Base-by-base conservation (phyloP, 2,113 vertebrate genomes). In the Pseudorectes ferrugineus region DNA sequence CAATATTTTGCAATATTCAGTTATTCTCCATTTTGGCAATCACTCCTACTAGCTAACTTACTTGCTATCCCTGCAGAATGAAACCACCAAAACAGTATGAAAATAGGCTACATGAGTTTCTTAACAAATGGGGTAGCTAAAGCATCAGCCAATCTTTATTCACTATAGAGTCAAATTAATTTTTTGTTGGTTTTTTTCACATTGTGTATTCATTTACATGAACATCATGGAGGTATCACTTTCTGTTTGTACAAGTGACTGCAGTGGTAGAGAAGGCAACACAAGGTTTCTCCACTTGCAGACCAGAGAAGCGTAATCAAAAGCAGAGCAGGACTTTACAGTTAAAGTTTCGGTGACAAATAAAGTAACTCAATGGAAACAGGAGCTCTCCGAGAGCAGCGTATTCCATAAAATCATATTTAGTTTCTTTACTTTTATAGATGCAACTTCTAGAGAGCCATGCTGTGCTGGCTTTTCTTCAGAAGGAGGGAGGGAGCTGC, bases 381-480 rank as follows among this genome's bases (percentile, higher is more conserved):
- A 33, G 45, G 35, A 85, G 49, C 67, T 73, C 46, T 31, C 26
- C 8, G 24, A 77, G 21, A 66, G 82, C 75, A 86, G 52, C 0
- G 1, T 35, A 74, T 40, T 88, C 75, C 68, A 48, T 55, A 59
- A 88, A 94, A 67, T 38, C 1, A 0, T 66, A 62, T 88, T 80
- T 67, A 33, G 21, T 52, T 88, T 86, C 48, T 52, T 73, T n/a
- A 3, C 48, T 13, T 90, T 80, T 59, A 67, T 35, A 79, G 5
- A 25, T 4, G 7, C 36, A 70, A 70, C 38, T 88, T 92, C 43
- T 54, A 66, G 63, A 88, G 75, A 91, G 58, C 25, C 7, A 0
- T 67, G 63, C 79, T 85, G 78, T 29, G 88, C 55, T 80, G 81
- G 13, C 40, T 85, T 73, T 92, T 88, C 85, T 94, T 95, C 85